Base-by-base conservation (phyloP, 1,140 invertebrate genomes). In the Ruditapes philippinarum region DNA sequence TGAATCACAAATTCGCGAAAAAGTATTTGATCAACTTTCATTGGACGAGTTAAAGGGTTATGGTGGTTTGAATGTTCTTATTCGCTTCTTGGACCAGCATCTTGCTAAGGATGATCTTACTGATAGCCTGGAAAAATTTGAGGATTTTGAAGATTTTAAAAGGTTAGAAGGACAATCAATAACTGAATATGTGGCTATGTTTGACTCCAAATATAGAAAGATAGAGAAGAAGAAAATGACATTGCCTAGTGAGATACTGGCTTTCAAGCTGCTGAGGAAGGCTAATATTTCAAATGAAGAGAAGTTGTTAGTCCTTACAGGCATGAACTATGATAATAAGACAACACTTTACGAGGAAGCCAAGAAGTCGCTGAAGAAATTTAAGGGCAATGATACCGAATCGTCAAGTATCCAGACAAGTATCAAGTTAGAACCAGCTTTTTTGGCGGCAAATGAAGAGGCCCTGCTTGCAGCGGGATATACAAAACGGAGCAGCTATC, bases 271-370 rank as follows among this genome's bases (percentile, higher is more conserved):
- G 14, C 25, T 79, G 84, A 89, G 83, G 31, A 85, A 76, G 31
- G 89, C 91, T 74, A 90, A 89, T 57, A 90, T 92, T n/a, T 86
- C 85, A 68, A 92, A 91, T 25, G 90, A 91, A 62, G 82, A 91
- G 68, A 86, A 83, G 81, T 88, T 90, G 88, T 62, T 92, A 17
- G 89, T 92, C 2, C 78, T 92, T 33, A 92, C 92, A 22, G 80
- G 91, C 5, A 45, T 92, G 88, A 89, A 92, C 36, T 91, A 88
- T 88, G 89, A 90, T 54, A 88, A 89, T 14, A 89, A 79, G 45
- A 76, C 49, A n/a, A 90, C 28, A 31, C 17, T 76, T 5, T 91
- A 92, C 87, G 90, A 92, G 40, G 38, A 92, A 68, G 86, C 91
- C 2, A 90, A 92, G 33, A 12, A 25, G 12, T 90, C 89, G 7